Base-by-base conservation (phyloP, 2,797 vertebrate species). In the Sebastes matsubarae region DNA sequence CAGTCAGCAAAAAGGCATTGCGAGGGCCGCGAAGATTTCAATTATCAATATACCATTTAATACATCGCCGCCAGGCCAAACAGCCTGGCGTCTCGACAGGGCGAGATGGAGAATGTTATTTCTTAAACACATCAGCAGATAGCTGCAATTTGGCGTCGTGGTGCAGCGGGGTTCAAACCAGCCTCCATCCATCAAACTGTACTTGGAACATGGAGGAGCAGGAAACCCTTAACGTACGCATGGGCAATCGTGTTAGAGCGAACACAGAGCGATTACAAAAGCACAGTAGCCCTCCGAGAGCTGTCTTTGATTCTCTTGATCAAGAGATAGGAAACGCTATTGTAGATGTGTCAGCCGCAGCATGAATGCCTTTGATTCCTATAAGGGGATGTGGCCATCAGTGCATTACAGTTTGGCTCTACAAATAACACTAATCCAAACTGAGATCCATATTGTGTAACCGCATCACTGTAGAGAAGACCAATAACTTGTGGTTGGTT, bases 11-110 rank as follows among this genome's bases (percentile, higher is more conserved):
- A 94, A 95, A 88, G 84, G 79, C 85, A 72, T 81, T 6, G 77
- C 84, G 16, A 77, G 82, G 85, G 80, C 87, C 32, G 68, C 83
- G 55, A 93, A 94, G 92, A 94, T 95, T 96, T 95, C 93, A 95
- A 94, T 96, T 95, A 95, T 95, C 93, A 95, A 94, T 94, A 93
- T 91, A 90, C 85, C 88, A 90, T 94, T 95, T 95, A 95, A 94
- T 93, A 94, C 88, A 90, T 89, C 27, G 89, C 94, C 88, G 85
- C 81, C 83, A 88, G 94, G 93, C 91, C 91, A 87, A 88, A 88
- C 85, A 93, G 90, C 60, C 93, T 90, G 91, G 89, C 88, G 63
- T 86, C 80, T 84, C 79, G 91, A 93, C 91, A 93, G 90, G 81
- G 68, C 7, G 25, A 94, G 92, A 95, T 93, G 91, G 93, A 94